Evolutionary conservation across 2,888 invertebrate genomes (phyloP).

Genomic region (Synergus itoensis): DNA sequence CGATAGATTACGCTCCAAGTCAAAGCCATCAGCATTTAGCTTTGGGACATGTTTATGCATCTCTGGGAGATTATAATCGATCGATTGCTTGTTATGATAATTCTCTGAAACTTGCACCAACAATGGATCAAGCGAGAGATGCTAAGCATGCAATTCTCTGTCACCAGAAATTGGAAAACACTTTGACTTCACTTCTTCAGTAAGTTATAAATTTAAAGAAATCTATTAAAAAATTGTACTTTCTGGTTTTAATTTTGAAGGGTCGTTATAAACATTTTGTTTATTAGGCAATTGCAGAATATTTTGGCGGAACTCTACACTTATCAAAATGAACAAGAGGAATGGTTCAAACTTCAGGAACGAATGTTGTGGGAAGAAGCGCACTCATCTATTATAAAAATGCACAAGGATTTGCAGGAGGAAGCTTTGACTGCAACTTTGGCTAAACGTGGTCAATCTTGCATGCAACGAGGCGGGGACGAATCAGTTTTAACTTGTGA

Average conservation of each 20-base stretch:
- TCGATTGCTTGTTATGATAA: constrained; percentile 85
- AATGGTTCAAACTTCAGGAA: constrained; percentile 82
- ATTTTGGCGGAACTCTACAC: constrained; percentile 82
- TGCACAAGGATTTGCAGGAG: constrained; percentile 72
- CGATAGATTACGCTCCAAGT: constrained; percentile 85
- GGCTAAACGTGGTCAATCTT: constrained; percentile 74
- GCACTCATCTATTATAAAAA: constrained; percentile 70
- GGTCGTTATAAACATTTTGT: constrained; percentile 38
- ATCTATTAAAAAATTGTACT: not conserved
- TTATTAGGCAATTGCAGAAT: constrained; percentile 80
- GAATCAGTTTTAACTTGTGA: constrained; percentile 76
- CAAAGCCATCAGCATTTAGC: constrained; percentile 83
- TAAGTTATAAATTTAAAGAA: constrained; percentile 75
- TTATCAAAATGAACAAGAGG: constrained; percentile 82
- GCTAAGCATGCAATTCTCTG: constrained; percentile 85
- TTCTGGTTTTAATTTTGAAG: not conserved
- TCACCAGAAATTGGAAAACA: constrained; percentile 82
- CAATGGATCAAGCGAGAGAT: constrained; percentile 82
- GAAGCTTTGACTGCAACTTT: constrained; percentile 69
- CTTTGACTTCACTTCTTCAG: constrained; percentile 83
- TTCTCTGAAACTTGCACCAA: constrained; percentile 83
- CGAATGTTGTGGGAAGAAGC: constrained; percentile 80
- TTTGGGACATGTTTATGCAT: constrained; percentile 87
- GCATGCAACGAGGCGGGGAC: constrained; percentile 74
- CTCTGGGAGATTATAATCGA: constrained; percentile 85